A percentile compares a stretch with the other conserved stretches of the same genome.
Conservation (phyloP, 2,888 invertebrate genomes). For the Agrochola litura region DNA sequence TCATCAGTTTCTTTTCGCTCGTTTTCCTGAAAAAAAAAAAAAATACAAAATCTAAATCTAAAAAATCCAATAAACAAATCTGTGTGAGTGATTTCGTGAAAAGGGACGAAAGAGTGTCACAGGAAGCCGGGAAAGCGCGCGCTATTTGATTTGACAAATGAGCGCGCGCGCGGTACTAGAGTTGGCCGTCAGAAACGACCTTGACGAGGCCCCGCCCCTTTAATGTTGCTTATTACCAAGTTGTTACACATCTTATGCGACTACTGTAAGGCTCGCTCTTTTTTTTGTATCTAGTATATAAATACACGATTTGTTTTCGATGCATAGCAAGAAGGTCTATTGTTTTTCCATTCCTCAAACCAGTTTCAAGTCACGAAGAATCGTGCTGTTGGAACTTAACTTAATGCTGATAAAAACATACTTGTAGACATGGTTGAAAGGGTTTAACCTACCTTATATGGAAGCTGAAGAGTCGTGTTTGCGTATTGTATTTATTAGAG, state of each 20-base stretch:
- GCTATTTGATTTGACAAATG: too few species aligned
- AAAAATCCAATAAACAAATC: too few species aligned
- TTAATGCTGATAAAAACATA: conserved; percentile 4
- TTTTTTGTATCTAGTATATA: not conserved
- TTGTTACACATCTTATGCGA: too few species aligned
- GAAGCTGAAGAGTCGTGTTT: not conserved
- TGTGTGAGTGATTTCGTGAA: too few species aligned
- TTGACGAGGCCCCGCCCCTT: too few species aligned
- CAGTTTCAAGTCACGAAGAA: conserved; percentile 29
- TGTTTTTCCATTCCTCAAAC: conserved; percentile 35
- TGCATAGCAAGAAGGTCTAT: conserved; percentile 5
- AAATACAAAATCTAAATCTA: too few species aligned
- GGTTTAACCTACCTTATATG: conserved; percentile 15
- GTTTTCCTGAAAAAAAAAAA: too few species aligned
- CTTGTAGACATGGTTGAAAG: not conserved
- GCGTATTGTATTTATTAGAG: not conserved
- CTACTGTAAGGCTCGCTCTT: not conserved
- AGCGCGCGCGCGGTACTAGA: too few species aligned
- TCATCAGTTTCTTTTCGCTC: not conserved
- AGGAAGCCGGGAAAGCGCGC: too few species aligned
- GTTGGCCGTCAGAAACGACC: too few species aligned
- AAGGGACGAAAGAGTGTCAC: too few species aligned
- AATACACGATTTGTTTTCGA: not conserved
- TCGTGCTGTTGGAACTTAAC: conserved; percentile 35
- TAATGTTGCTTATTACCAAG: too few species aligned